These are phyloP conservation scores for Chrysolina americana DNA, from an alignment of 2,888 invertebrate genomes.

Conservation along the genomic window DNA sequence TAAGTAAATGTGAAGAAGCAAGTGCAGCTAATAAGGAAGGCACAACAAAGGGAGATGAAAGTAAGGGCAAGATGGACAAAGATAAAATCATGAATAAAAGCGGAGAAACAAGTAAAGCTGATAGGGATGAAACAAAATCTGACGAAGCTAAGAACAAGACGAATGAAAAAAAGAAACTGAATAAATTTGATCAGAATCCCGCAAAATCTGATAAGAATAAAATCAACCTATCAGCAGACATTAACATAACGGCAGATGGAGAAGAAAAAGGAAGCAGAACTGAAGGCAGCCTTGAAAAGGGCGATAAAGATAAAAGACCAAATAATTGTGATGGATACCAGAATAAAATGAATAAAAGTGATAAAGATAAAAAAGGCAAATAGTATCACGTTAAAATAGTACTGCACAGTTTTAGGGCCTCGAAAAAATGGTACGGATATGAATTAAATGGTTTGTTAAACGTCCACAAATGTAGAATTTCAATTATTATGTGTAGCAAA, in stretches of 20 bases:
- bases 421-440: constrained; percentile 16
- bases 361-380: constrained; percentile 23
- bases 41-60: not conserved
- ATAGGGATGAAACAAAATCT: not conserved
- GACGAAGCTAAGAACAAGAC: constrained; percentile 11
- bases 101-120: not conserved
- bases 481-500: constrained; percentile 5
- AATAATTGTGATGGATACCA: constrained; percentile 12
- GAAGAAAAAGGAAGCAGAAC: not conserved
- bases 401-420: constrained; percentile 6
- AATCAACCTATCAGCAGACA: not conserved
- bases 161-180: constrained; percentile 2
- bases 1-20: not conserved
- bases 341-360: constrained; percentile 19
- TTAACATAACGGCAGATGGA: not conserved
- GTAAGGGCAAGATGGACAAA: constrained; percentile 11
- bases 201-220: constrained; percentile 1
- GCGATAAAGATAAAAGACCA: constrained; percentile 4
- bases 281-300: constrained; percentile 7
- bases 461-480: constrained; percentile 27
- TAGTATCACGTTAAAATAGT: not conserved
- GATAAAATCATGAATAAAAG: not conserved
- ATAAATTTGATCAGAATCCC: not conserved
- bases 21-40: not conserved
- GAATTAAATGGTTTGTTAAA: constrained; percentile 6